A percentile compares a stretch with the other conserved stretches of the same genome.
Evolutionary conservation across 2,797 vertebrate genomes (phyloP).

Genomic region (Oryzias sinensis): DNA sequence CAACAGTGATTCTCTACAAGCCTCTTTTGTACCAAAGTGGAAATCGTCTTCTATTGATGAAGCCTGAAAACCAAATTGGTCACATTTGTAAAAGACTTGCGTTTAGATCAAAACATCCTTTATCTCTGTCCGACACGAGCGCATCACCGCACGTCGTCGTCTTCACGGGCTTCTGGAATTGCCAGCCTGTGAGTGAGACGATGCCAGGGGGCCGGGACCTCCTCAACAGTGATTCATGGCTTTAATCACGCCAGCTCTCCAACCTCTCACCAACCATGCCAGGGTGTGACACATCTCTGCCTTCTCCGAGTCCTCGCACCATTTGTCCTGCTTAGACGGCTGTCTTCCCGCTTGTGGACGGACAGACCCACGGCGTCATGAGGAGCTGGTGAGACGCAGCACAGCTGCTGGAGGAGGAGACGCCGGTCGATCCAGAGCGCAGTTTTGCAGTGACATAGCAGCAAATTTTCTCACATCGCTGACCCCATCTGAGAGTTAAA

Average conservation of each 20-base stretch:
- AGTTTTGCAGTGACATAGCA: too few species aligned
- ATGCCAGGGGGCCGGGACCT: conserved; percentile 48
- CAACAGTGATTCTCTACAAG: not conserved
- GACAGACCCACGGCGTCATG: conserved; percentile 33
- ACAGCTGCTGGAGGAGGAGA: conserved; percentile 2
- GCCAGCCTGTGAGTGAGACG: conserved; percentile 40
- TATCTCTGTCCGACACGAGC: conserved; percentile 1
- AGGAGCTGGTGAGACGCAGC: conserved; percentile 17
- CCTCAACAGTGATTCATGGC: conserved; percentile 72
- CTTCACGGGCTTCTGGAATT: conserved; percentile 20
- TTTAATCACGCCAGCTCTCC: conserved; percentile 71
- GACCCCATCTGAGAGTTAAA: not conserved
- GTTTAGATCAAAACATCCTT: conserved; percentile 24
- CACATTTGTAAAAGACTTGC: conserved; percentile 44
- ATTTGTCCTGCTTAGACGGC: conserved; percentile 70
- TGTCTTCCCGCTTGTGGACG: conserved; percentile 36
- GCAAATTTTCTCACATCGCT: not conserved
- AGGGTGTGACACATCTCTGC: conserved; percentile 63
- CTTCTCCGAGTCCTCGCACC: conserved; percentile 35
- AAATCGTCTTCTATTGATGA: conserved; percentile 18
- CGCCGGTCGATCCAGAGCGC: not conserved
- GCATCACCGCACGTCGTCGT: conserved; percentile 5
- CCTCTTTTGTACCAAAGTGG: conserved; percentile 46
- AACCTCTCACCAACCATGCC: conserved; percentile 48
- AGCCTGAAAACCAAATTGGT: conserved; percentile 49